These are phyloP conservation scores for Noturus placidus DNA, from an alignment of 2,113 vertebrate species.

Conservation along the genomic window DNA sequence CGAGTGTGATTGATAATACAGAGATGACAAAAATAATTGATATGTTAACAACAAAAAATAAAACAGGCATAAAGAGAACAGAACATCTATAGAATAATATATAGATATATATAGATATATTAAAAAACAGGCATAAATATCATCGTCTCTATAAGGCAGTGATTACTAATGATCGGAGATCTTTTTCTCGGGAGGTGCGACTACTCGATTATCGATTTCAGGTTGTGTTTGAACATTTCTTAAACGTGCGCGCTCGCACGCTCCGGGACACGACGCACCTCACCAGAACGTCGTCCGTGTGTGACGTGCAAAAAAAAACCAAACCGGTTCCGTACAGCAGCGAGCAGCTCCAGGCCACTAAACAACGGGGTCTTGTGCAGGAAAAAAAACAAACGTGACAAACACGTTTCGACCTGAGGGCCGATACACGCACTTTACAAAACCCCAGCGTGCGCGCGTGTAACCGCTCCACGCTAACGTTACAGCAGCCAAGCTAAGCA, in stretches of 20 bases:
- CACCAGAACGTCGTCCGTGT: background rate
- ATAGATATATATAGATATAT: conserved; percentile 8
- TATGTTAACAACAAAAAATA: background rate
- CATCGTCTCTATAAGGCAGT: conserved; percentile 13
- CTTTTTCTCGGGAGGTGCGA: conserved; percentile 8
- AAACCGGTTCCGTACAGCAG: background rate
- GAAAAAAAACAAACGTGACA: background rate
- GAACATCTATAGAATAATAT: background rate
- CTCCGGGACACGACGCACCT: too few relatives aligned
- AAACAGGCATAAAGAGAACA: background rate
- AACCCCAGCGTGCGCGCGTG: background rate
- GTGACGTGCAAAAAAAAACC: background rate
- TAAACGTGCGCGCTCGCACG: background rate
- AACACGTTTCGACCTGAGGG: background rate
- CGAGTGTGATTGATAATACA: background rate
- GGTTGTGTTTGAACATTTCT: background rate
- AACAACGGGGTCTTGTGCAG: background rate
- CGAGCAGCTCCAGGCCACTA: conserved; percentile 1
- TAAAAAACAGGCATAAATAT: conserved; percentile 24
- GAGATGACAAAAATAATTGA: background rate
- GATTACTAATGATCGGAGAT: conserved; percentile 5
- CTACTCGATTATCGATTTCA: background rate
- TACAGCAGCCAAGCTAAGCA: background rate
- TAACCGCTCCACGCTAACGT: background rate
- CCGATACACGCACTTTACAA: background rate